phyloP scores from a whole-genome alignment of 2,888 invertebrate genomes.

The Papilio gigon region DNA sequence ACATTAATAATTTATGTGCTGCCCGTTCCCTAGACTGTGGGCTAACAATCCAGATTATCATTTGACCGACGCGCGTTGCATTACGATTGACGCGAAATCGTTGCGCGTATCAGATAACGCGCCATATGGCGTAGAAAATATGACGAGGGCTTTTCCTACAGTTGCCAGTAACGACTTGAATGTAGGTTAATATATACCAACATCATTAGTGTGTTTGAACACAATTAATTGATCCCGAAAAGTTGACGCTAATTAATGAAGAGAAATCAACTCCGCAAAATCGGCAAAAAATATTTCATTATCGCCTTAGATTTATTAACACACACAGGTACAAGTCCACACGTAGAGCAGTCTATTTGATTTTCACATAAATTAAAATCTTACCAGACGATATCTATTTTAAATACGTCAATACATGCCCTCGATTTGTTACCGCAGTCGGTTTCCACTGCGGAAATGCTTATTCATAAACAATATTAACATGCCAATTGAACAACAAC shows the following conservation, averaged over 20 bases:
- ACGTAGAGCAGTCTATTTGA: background rate
- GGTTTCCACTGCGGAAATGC: too few species aligned
- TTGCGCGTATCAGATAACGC: slow-evolving; percentile 18
- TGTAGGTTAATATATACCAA: slow-evolving; percentile 17
- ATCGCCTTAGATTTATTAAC: background rate
- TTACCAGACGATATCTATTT: background rate
- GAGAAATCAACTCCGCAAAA: slow-evolving; percentile 1
- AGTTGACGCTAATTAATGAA: slow-evolving; percentile 23
- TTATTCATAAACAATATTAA: too few species aligned
- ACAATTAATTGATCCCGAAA: slow-evolving; percentile 21
- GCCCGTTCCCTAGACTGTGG: background rate
- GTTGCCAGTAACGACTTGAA: slow-evolving; percentile 7
- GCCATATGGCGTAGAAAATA: slow-evolving; percentile 32
- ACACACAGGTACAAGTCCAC: background rate
- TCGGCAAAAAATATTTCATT: slow-evolving; percentile 2
- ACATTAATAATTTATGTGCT: slow-evolving; percentile 2
- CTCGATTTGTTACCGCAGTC: too few species aligned
- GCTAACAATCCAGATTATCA: slow-evolving; percentile 16
- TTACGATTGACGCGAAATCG: slow-evolving; percentile 33
- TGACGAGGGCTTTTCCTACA: slow-evolving; percentile 8
- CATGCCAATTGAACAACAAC: too few species aligned
- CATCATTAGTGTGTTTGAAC: slow-evolving; percentile 18
- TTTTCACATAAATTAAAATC: background rate
- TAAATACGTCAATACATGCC: background rate
- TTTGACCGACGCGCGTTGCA: slow-evolving; percentile 13